A percentile compares a stretch with the other conserved stretches of the same genome.
Evolutionary conservation across 2,888 invertebrate genomes (phyloP).

Genomic region (Argyra leucocephala): DNA sequence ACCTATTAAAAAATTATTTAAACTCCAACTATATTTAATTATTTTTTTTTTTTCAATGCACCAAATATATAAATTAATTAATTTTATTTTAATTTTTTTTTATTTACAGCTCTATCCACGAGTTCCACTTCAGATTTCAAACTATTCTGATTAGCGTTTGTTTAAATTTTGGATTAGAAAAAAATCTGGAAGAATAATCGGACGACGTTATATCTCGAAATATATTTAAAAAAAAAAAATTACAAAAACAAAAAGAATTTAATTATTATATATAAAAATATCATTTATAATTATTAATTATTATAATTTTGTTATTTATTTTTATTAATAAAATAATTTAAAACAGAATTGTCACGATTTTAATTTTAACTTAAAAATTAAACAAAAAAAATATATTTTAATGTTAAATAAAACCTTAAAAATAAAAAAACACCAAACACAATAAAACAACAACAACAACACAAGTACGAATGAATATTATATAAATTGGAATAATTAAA

Average conservation of each 20-base stretch:
- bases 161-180: slow-evolving; percentile 42
- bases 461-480: too few relatives aligned
- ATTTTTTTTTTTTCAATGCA: too few relatives aligned
- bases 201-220: slow-evolving; percentile 42
- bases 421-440: too few relatives aligned
- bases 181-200: slow-evolving; percentile 40
- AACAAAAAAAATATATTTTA: too few relatives aligned
- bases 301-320: slow-evolving; percentile 5
- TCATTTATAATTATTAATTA: not conserved
- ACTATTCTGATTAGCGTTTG: slow-evolving; percentile 44
- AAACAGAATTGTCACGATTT: not conserved
- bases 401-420: too few relatives aligned
- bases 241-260: not conserved
- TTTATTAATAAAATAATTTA: not conserved
- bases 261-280: not conserved
- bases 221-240: slow-evolving; percentile 33
- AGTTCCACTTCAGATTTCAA: slow-evolving; percentile 50
- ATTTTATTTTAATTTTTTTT: slow-evolving; percentile 17
- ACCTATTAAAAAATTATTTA: too few relatives aligned
- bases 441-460: too few relatives aligned
- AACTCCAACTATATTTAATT: too few relatives aligned
- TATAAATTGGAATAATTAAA: too few relatives aligned
- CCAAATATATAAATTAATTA: not conserved
- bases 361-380: too few relatives aligned
- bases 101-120: slow-evolving; percentile 54